Evolutionary conservation across 1,140 invertebrate genomes (phyloP).

Genomic region (Drosophila mojavensis): DNA sequence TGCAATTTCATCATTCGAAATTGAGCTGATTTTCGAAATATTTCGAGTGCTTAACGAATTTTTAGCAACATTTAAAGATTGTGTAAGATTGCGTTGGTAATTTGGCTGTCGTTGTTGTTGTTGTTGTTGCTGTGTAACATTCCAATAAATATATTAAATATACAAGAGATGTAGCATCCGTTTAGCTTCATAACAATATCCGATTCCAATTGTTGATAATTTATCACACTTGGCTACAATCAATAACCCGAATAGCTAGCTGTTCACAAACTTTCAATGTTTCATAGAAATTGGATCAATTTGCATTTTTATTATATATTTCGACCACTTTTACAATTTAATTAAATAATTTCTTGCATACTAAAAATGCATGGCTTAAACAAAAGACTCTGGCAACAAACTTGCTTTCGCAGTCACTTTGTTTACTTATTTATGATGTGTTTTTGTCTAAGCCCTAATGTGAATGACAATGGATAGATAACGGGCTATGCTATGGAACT

Average conservation of each 20-base stretch:
- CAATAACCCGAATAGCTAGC: not conserved
- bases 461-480: no score
- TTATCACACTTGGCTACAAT: not conserved
- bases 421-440: constrained; percentile 10
- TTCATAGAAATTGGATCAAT: not conserved
- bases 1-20: constrained; percentile 76
- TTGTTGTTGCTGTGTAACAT: no score
- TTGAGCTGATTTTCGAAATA: constrained; percentile 55
- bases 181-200: no score
- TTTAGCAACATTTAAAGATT: constrained; percentile 32
- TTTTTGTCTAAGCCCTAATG: not conserved
- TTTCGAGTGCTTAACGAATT: constrained; percentile 29
- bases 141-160: no score
- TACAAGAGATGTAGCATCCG: no score
- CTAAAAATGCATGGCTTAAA: constrained; percentile 24
- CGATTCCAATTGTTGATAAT: no score
- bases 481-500: no score
- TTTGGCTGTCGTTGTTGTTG: no score
- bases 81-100: constrained; percentile 6
- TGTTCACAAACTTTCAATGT: not conserved
- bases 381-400: constrained; percentile 68
- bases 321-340: constrained; percentile 2
- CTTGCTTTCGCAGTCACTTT: constrained; percentile 30
- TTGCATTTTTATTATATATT: constrained; percentile 3
- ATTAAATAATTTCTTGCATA: constrained; percentile 6